phyloP scores from a whole-genome alignment of 2,888 invertebrate genomes.

The Caenorhabditis sulstoni region DNA sequence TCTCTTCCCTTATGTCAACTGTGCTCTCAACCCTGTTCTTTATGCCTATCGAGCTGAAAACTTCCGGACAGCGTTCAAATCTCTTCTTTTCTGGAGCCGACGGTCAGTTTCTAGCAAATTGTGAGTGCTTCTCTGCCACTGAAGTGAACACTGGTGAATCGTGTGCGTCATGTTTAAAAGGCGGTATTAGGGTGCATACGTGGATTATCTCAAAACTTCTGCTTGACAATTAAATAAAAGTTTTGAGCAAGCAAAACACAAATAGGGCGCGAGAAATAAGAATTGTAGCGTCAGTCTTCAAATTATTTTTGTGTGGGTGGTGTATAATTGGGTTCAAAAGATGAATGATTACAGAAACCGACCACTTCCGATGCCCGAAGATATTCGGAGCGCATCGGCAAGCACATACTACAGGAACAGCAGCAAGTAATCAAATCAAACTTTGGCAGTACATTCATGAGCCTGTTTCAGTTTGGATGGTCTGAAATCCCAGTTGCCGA shows the following conservation, averaged over 20 bases:
- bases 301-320: constrained; percentile 44
- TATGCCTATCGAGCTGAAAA: constrained; percentile 78
- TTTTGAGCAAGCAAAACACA: not conserved
- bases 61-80: constrained; percentile 77
- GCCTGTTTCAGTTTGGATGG: constrained; percentile 46
- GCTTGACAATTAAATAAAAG: constrained; percentile 44
- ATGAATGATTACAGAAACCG: constrained; percentile 52
- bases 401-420: constrained; percentile 65
- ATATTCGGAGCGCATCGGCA: constrained; percentile 46
- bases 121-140: constrained; percentile 23
- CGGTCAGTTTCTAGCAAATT: constrained; percentile 61
- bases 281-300: constrained; percentile 6
- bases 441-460: not conserved
- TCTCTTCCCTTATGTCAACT: constrained; percentile 79
- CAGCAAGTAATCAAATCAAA: constrained; percentile 53
- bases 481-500: constrained; percentile 32
- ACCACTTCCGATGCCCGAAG: constrained; percentile 58
- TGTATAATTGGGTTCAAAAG: constrained; percentile 28
- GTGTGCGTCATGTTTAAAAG: constrained; percentile 15
- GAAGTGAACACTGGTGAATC: constrained; percentile 26
- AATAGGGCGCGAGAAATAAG: not conserved
- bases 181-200: constrained; percentile 31
- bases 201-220: constrained; percentile 33
- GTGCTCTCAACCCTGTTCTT: constrained; percentile 79
- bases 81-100: constrained; percentile 67